Evolutionary conservation across 2,888 invertebrate species (phyloP).

Genomic region (Campoplex nolae): DNA sequence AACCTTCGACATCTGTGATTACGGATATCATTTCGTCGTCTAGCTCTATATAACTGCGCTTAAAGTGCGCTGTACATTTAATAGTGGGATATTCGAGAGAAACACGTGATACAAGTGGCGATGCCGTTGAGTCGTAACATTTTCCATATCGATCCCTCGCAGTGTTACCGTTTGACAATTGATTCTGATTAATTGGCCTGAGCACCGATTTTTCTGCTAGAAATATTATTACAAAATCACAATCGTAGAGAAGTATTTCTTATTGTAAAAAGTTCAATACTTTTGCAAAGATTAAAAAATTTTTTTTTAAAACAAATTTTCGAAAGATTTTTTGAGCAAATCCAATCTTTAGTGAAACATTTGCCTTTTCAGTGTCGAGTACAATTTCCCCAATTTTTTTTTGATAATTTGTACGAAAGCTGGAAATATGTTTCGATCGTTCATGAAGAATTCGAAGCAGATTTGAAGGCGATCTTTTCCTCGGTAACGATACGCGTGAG

Average conservation of each 20-base stretch:
- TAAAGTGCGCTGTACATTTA: constrained; percentile 89
- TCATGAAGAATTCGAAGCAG: no score
- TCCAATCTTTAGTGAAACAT: no score
- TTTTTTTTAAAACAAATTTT: no score
- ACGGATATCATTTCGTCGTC: constrained; percentile 90
- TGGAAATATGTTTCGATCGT: no score
- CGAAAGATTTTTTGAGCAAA: no score
- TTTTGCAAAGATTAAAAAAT: no score
- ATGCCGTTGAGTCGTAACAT: constrained; percentile 72
- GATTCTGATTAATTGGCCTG: constrained; percentile 83
- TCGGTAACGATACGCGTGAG: no score
- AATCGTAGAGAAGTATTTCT: background rate
- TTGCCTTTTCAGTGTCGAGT: no score
- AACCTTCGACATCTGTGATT: constrained; percentile 90
- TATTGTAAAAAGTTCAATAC: no score
- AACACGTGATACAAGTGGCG: constrained; percentile 81
- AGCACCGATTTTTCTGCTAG: constrained; percentile 82
- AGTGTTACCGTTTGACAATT: constrained; percentile 78
- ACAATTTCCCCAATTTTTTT: no score
- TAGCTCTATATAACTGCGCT: constrained; percentile 89
- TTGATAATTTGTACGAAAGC: no score
- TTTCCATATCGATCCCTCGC: constrained; percentile 79
- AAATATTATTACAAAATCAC: constrained; percentile 38
- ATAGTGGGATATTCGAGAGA: constrained; percentile 82
- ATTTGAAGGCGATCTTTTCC: no score